These are phyloP conservation scores for Hirundo rustica DNA, from an alignment of 2,797 vertebrate species.

Conservation along the genomic window DNA sequence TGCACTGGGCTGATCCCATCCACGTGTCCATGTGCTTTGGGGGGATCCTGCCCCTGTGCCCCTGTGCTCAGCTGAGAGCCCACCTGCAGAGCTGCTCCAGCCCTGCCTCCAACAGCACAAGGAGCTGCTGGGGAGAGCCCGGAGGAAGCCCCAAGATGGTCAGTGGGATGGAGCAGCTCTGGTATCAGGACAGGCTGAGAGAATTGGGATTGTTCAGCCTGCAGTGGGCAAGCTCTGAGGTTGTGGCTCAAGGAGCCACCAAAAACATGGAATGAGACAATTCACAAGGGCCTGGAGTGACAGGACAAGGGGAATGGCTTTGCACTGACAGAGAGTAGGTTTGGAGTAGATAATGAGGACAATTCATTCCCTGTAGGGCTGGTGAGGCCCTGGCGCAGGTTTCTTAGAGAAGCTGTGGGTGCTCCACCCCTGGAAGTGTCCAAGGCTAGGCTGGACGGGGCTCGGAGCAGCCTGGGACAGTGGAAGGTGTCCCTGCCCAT, in stretches of 20 bases:
- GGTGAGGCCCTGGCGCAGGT: neutral
- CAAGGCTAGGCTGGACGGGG: neutral
- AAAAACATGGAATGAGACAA: neutral
- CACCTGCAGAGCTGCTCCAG: neutral
- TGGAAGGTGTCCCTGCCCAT: neutral
- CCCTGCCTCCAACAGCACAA: fast-evolving
- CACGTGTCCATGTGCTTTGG: fast-evolving
- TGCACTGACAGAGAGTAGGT: too few species aligned
- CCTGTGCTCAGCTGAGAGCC: neutral
- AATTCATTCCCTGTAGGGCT: fast-evolving
- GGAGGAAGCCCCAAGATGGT: fast-evolving
- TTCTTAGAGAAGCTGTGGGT: neutral
- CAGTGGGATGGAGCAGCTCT: neutral
- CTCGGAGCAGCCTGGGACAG: fast-evolving
- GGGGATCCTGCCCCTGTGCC: neutral
- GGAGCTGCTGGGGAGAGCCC: neutral
- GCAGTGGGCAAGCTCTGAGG: neutral
- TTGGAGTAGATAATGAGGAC: too few species aligned
- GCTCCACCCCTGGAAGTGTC: neutral
- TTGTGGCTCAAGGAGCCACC: neutral
- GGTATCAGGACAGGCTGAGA: neutral
- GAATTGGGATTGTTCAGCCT: neutral
- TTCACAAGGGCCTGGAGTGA: neutral
- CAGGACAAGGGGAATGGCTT: neutral
- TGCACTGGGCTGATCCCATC: neutral